These are phyloP conservation scores for Ennomos fuscantarius DNA, from an alignment of 2,888 invertebrate species.

Conservation along the genomic window DNA sequence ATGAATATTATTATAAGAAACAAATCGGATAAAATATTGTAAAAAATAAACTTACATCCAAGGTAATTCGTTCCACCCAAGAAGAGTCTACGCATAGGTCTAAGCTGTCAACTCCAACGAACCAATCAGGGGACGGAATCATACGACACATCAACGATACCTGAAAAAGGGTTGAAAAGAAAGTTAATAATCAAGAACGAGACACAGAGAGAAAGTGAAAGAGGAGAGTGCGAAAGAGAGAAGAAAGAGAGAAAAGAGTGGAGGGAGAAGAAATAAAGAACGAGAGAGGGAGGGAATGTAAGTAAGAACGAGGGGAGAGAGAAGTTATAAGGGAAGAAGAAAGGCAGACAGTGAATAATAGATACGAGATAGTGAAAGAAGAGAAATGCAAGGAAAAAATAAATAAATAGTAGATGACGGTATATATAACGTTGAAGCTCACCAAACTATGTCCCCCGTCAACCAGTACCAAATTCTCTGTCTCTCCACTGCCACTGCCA, in stretches of 20 bases:
- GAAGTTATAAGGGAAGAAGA: too few species aligned
- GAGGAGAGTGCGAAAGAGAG: too few species aligned
- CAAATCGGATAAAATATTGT: too few species aligned
- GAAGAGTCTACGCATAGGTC: slow-evolving; percentile 85
- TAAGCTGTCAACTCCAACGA: slow-evolving; percentile 86
- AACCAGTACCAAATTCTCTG: slow-evolving; percentile 93
- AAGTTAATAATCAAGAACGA: neutral
- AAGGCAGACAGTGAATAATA: too few species aligned
- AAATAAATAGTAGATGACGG: too few species aligned
- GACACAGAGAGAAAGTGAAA: too few species aligned
- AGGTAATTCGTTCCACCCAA: slow-evolving; percentile 83
- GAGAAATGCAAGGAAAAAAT: too few species aligned
- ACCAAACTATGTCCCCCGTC: slow-evolving; percentile 94
- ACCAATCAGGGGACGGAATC: slow-evolving; percentile 89
- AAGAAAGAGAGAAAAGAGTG: too few species aligned
- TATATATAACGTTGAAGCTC: slow-evolving; percentile 37
- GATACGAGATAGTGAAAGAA: too few species aligned
- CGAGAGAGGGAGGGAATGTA: too few species aligned
- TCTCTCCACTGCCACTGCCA: slow-evolving; percentile 88
- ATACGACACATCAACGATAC: slow-evolving; percentile 85
- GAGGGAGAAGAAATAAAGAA: too few species aligned
- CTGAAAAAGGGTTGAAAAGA: slow-evolving; percentile 64
- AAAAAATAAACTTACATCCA: slow-evolving; percentile 78
- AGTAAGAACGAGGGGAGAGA: too few species aligned
- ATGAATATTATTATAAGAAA: neutral